Percentiles rank a stretch among this genome's conserved stretches.
phyloP scores from a whole-genome alignment of 1,140 invertebrate species.

The Rhopalosiphum padi region DNA sequence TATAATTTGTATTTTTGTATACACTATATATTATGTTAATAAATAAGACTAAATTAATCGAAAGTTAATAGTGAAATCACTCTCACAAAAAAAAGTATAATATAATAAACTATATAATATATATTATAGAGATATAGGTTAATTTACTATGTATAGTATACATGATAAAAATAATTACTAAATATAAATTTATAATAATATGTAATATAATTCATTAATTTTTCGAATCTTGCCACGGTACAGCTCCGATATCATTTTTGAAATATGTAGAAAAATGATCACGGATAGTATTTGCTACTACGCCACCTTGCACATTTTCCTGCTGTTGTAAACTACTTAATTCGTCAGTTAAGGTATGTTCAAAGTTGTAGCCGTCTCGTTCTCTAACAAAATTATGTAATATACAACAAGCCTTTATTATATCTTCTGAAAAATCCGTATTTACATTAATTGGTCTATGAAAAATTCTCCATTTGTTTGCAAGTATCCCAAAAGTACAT shows the following conservation, averaged over 20 bases:
- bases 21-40: too few relatives aligned
- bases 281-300: not conserved
- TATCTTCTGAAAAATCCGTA: slow-evolving; percentile 59
- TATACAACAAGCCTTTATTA: slow-evolving; percentile 61
- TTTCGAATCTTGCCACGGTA: not conserved
- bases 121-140: too few relatives aligned
- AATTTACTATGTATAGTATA: too few relatives aligned
- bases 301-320: not conserved
- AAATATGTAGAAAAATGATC: not conserved
- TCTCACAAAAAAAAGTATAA: too few relatives aligned
- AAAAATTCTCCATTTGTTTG: slow-evolving; percentile 62
- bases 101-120: too few relatives aligned
- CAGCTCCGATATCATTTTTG: not conserved
- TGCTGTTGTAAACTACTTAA: not conserved
- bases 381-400: slow-evolving; percentile 61
- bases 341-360: slow-evolving; percentile 60
- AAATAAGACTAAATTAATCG: too few relatives aligned
- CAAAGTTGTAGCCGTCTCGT: slow-evolving; percentile 58
- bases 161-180: too few relatives aligned
- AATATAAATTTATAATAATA: too few relatives aligned
- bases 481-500: slow-evolving; percentile 64
- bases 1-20: too few relatives aligned
- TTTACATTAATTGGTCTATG: slow-evolving; percentile 61
- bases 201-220: not conserved
- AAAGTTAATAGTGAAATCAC: too few relatives aligned